Conservation (phyloP, 2,888 invertebrate genomes). For the Ectropis crepuscularia region DNA sequence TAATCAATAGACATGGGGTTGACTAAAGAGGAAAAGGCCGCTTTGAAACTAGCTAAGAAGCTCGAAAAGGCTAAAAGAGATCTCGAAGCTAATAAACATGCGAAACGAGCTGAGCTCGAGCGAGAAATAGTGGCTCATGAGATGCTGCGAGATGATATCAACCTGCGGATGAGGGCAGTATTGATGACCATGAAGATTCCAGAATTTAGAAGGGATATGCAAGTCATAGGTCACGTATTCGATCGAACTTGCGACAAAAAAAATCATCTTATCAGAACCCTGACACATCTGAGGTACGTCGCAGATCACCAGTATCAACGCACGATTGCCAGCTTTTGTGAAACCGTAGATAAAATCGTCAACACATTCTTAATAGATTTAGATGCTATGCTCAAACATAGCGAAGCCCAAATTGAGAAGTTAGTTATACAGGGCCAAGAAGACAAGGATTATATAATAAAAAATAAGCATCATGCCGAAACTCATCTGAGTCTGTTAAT, state of each 20-base stretch:
- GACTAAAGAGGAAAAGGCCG: constrained; percentile 70
- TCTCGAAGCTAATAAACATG: constrained; percentile 54
- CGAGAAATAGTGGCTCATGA: constrained; percentile 69
- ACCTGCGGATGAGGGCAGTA: constrained; percentile 66
- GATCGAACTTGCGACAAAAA: constrained; percentile 85
- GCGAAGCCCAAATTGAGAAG: constrained; percentile 57
- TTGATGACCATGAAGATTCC: constrained; percentile 77
- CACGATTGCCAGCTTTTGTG: constrained; percentile 86
- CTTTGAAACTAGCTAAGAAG: constrained; percentile 68
- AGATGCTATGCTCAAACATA: constrained; percentile 62
- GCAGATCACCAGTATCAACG: constrained; percentile 87
- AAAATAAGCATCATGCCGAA: constrained; percentile 70
- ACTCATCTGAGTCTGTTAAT: constrained; percentile 73
- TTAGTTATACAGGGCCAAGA: constrained; percentile 61
- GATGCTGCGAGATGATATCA: constrained; percentile 58
- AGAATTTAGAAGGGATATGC: constrained; percentile 67
- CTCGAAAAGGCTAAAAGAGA: constrained; percentile 63
- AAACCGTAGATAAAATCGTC: constrained; percentile 86
- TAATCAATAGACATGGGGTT: constrained; percentile 55
- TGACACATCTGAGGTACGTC: constrained; percentile 84
- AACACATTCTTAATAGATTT: constrained; percentile 72
- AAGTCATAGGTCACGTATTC: constrained; percentile 77
- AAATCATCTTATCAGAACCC: constrained; percentile 83
- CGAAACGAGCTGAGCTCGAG: constrained; percentile 65
- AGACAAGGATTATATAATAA: constrained; percentile 53